These are phyloP conservation scores for Hybos culiciformis DNA, from an alignment of 2,888 invertebrate species.

Conservation along the genomic window DNA sequence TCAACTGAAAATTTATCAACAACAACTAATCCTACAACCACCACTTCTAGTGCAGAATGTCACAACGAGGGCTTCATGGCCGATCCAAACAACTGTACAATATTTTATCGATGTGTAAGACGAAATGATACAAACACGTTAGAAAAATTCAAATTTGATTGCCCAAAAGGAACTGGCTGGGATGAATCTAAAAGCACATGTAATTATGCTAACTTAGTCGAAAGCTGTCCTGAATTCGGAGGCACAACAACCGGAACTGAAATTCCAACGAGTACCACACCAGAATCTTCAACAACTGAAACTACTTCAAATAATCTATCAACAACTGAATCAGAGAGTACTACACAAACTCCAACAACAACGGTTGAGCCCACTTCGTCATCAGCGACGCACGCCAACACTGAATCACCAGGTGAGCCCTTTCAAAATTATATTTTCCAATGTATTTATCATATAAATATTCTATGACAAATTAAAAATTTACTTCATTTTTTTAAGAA, in stretches of 20 bases:
- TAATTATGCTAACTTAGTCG: constrained; percentile 36
- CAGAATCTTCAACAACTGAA: constrained; percentile 19
- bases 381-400: too few species aligned
- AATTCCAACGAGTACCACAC: constrained; percentile 19
- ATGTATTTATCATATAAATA: too few species aligned
- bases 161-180: constrained; percentile 56
- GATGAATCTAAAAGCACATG: constrained; percentile 48
- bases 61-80: constrained; percentile 47
- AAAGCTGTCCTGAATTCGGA: constrained; percentile 9
- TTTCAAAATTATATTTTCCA: too few species aligned
- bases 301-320: constrained; percentile 9
- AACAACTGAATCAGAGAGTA: constrained; percentile 11
- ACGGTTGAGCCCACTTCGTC: constrained; percentile 10
- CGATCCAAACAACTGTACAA: constrained; percentile 43
- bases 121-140: constrained; percentile 38
- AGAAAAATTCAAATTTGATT: constrained; percentile 45
- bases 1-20: too few species aligned
- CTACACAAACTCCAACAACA: constrained; percentile 11
- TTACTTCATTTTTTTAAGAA: too few species aligned
- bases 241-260: constrained; percentile 15
- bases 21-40: constrained; percentile 9
- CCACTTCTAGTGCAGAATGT: constrained; percentile 34
- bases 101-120: constrained; percentile 45
- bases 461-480: too few species aligned
- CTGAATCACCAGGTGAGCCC: too few species aligned